phyloP scores from a whole-genome alignment of 2,888 invertebrate species.

The Drosophila aldrichi region DNA sequence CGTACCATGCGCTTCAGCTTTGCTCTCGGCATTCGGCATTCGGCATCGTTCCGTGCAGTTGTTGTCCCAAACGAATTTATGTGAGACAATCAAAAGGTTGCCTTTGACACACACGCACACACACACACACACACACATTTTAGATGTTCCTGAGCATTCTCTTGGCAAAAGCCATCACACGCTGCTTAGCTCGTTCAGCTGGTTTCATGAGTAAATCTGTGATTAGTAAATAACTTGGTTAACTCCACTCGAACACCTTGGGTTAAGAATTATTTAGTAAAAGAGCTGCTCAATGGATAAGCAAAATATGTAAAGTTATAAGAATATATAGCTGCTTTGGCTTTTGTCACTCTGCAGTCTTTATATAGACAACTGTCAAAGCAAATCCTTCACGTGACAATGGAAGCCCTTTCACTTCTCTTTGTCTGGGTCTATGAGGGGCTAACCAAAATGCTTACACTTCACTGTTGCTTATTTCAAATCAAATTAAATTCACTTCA shows the following conservation, averaged over 20 bases:
- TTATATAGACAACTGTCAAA: not conserved
- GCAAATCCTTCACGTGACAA: not conserved
- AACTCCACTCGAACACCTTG: not conserved
- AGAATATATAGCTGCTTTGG: not conserved
- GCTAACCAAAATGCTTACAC: not conserved
- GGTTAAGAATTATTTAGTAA: not conserved
- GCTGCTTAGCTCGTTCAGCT: constrained; percentile 1
- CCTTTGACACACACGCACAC: constrained; percentile 33
- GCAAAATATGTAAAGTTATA: not conserved
- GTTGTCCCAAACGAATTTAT: constrained; percentile 37
- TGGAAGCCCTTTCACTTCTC: not conserved
- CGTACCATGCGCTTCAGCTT: constrained; percentile 30
- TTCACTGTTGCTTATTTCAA: constrained; percentile 11
- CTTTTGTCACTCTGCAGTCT: no score
- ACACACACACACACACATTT: constrained; percentile 29
- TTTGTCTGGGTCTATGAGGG: not conserved
- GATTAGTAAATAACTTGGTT: not conserved
- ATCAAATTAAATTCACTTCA: constrained; percentile 59
- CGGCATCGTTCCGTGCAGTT: constrained; percentile 21
- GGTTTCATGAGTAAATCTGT: not conserved
- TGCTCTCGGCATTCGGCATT: constrained; percentile 27
- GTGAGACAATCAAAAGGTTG: constrained; percentile 48
- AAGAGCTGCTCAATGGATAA: not conserved
- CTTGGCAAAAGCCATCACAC: constrained; percentile 7
- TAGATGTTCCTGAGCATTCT: constrained; percentile 5